These are phyloP conservation scores for Zaprionus africanus DNA, from an alignment of 1,140 invertebrate species.

Conservation along the genomic window DNA sequence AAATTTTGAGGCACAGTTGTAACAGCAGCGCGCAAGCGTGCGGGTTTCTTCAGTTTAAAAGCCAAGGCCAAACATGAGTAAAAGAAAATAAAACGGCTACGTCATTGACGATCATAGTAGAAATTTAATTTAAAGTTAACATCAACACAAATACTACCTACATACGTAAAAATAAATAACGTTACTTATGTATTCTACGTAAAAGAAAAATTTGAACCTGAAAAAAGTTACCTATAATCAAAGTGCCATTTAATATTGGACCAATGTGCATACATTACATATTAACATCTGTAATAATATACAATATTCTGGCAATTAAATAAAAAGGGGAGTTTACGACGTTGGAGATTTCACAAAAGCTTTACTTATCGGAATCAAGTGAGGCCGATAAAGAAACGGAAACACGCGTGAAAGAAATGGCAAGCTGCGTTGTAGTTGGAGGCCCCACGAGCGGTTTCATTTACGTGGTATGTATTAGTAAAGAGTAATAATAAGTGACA, in stretches of 20 bases:
- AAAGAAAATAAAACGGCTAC: constrained; percentile 62
- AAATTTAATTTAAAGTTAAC: constrained; percentile 63
- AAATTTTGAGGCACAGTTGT: constrained; percentile 82
- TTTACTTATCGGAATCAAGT: too few species aligned
- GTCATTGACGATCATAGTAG: constrained; percentile 44
- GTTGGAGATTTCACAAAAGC: too few species aligned
- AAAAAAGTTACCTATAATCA: too few species aligned
- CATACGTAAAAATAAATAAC: too few species aligned
- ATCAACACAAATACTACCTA: constrained; percentile 44
- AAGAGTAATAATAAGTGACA: not conserved
- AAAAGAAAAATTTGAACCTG: constrained; percentile 30
- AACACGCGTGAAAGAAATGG: constrained; percentile 19
- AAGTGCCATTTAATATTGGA: constrained; percentile 45
- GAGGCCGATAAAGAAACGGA: not conserved
- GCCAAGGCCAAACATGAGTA: constrained; percentile 48
- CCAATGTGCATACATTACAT: not conserved
- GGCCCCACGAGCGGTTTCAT: not conserved
- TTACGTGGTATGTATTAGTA: not conserved
- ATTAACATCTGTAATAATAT: too few species aligned
- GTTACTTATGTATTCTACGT: not conserved
- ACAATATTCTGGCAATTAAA: too few species aligned
- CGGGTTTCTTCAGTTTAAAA: constrained; percentile 67
- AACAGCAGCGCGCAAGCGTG: constrained; percentile 78
- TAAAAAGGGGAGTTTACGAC: too few species aligned
- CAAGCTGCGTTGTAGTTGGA: not conserved